Percentiles rank a stretch among this genome's conserved stretches.
These are phyloP conservation scores for Tachina fera DNA, from an alignment of 2,888 invertebrate genomes.

Conservation along the genomic window DNA sequence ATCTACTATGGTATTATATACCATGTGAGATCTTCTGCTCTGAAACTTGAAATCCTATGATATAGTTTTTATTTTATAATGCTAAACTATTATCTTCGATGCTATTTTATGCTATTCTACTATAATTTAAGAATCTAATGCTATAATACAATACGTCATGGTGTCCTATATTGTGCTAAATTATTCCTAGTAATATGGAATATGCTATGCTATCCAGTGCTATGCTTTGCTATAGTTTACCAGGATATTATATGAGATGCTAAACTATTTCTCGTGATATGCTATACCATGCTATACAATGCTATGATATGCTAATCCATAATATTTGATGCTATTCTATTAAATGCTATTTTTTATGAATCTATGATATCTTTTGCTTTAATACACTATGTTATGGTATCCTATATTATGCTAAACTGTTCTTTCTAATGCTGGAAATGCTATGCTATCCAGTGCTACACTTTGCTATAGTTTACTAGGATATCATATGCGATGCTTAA, in stretches of 20 bases:
- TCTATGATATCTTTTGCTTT: background rate
- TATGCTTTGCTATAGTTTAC: background rate
- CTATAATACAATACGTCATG: too few species aligned
- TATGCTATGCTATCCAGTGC: background rate
- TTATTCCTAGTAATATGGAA: too few species aligned
- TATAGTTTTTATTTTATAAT: background rate
- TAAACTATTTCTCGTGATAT: background rate
- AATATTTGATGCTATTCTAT: background rate
- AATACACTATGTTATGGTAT: too few species aligned
- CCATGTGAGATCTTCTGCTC: too few species aligned
- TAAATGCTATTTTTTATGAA: too few species aligned
- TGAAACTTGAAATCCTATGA: too few species aligned
- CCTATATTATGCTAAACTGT: background rate
- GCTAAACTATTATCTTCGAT: too few species aligned
- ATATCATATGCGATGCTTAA: background rate
- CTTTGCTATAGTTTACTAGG: background rate
- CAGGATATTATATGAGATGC: too few species aligned
- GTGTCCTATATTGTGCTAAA: too few species aligned
- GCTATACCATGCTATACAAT: background rate
- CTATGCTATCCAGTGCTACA: background rate
- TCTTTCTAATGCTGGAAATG: background rate
- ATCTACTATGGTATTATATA: too few species aligned
- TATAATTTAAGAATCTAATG: background rate
- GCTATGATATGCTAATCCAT: background rate
- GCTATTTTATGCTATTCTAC: background rate